These are phyloP conservation scores for Sphenodon punctatus DNA, from an alignment of 2,797 vertebrate genomes.

Conservation along the genomic window DNA sequence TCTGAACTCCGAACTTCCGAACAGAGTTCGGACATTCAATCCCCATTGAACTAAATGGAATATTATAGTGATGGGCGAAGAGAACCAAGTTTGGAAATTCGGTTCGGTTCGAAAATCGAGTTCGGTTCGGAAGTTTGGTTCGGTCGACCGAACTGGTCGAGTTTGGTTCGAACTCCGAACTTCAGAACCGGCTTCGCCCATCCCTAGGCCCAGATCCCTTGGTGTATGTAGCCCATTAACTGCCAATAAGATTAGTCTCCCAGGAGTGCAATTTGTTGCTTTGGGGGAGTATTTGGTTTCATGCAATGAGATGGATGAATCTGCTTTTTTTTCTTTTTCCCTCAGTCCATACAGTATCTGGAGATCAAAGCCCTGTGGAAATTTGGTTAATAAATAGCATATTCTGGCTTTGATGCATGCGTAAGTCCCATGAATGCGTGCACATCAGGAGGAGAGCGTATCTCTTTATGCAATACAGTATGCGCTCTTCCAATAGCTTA, in stretches of 20 bases:
- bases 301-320: slow-evolving; percentile 54
- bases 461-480: slow-evolving; percentile 61
- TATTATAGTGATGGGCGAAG: no score
- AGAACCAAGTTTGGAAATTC: no score
- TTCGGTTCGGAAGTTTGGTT: no score
- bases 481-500: slow-evolving; percentile 58
- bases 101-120: no score
- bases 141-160: no score
- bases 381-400: slow-evolving; percentile 70
- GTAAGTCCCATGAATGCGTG: slow-evolving; percentile 60
- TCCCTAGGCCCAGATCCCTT: slow-evolving; percentile 18
- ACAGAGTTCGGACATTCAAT: no score
- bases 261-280: slow-evolving; percentile 24
- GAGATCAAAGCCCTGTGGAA: slow-evolving; percentile 76
- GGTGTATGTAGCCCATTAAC: slow-evolving; percentile 19
- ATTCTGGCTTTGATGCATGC: slow-evolving; percentile 68
- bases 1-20: no score
- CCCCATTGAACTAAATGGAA: no score
- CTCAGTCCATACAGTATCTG: slow-evolving; percentile 62
- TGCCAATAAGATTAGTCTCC: slow-evolving; percentile 64
- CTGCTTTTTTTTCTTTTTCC: slow-evolving; percentile 53
- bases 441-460: slow-evolving; percentile 64
- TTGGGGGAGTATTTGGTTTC: slow-evolving; percentile 57
- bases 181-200: no score
- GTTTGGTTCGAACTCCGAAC: no score